Percentiles rank a stretch among this genome's conserved stretches.
These are phyloP conservation scores for Cydia strobilella DNA, from an alignment of 1,140 invertebrate genomes.

Conservation along the genomic window DNA sequence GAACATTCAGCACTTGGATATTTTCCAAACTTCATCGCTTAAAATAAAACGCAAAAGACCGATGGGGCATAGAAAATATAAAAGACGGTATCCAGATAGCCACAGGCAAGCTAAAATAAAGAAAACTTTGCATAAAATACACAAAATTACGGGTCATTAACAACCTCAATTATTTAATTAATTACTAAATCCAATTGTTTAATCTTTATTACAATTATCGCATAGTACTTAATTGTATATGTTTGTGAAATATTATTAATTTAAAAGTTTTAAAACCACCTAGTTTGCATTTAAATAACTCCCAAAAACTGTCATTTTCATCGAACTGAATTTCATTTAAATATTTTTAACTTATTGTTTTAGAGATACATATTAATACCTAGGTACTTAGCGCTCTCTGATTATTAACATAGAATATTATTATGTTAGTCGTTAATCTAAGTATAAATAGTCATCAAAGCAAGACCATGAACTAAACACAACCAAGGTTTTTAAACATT, in stretches of 20 bases:
- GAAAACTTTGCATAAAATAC: conserved; percentile 31
- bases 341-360: neutral
- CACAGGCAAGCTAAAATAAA: conserved; percentile 48
- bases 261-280: neutral
- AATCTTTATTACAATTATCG: no score
- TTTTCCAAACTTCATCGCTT: conserved; percentile 55
- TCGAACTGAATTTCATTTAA: neutral
- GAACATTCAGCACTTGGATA: conserved; percentile 68
- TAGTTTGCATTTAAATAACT: neutral
- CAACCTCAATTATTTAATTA: no score
- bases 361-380: no score
- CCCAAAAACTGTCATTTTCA: neutral
- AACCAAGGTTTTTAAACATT: neutral
- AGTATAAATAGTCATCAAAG: neutral
- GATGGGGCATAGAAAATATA: conserved; percentile 47
- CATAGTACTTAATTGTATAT: neutral
- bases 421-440: no score
- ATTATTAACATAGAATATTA: no score
- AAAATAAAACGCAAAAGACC: conserved; percentile 41
- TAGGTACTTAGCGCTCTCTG: no score
- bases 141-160: neutral
- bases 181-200: no score
- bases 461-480: neutral
- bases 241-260: neutral
- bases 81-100: conserved; percentile 48